Conservation (phyloP, 2,888 invertebrate genomes). For the Caenorhabditis sp. region DNA sequence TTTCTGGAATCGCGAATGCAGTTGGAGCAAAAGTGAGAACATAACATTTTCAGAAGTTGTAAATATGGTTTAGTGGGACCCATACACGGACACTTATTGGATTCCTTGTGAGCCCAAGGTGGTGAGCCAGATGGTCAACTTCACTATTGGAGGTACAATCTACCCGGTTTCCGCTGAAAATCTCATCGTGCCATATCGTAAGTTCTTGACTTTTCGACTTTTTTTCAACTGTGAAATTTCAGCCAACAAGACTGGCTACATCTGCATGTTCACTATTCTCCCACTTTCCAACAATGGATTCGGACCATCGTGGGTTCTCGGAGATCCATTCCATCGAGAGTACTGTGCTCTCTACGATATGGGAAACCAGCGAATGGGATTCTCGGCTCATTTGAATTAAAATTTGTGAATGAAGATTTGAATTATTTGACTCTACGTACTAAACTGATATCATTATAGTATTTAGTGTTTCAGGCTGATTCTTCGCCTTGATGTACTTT, state of each 20-base stretch:
- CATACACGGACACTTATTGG: constrained; percentile 50
- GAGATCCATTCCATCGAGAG: constrained; percentile 25
- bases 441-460: constrained; percentile 25
- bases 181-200: constrained; percentile 33
- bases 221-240: neutral
- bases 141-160: constrained; percentile 63
- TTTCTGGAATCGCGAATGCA: constrained; percentile 50
- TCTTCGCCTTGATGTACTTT: constrained; percentile 33
- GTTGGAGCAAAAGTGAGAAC: constrained; percentile 48
- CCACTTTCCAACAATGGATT: constrained; percentile 28
- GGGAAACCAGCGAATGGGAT: constrained; percentile 30
- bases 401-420: neutral
- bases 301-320: constrained; percentile 29
- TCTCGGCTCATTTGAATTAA: constrained; percentile 13
- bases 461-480: constrained; percentile 9
- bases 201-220: neutral
- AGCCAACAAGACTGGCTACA: constrained; percentile 17
- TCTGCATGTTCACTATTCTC: constrained; percentile 1
- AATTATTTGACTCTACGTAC: neutral
- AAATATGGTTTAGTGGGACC: constrained; percentile 37
- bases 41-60: no score
- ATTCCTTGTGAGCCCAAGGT: constrained; percentile 62
- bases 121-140: constrained; percentile 38
- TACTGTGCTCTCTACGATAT: constrained; percentile 34
- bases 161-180: constrained; percentile 48